Evolutionary conservation across 2,888 invertebrate species (phyloP).

Genomic region (Chrysodeixis includens): DNA sequence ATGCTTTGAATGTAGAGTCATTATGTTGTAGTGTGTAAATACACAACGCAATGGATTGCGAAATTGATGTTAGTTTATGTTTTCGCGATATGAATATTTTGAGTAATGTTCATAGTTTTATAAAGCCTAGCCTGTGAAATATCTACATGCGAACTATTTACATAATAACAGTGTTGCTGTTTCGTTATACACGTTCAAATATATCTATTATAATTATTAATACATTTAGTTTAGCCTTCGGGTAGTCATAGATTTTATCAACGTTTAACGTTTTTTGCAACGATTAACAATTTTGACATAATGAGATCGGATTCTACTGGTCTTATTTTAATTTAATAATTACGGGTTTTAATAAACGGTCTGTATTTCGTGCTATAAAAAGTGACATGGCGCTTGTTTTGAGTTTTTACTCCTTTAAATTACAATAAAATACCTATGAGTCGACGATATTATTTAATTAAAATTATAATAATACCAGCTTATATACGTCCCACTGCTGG

Average conservation of each 20-base stretch:
- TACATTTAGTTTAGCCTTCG: constrained; percentile 8
- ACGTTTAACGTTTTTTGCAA: constrained; percentile 21
- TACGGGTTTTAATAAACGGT: background rate
- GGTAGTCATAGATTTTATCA: background rate
- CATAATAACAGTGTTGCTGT: constrained; percentile 41
- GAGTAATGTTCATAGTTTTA: constrained; percentile 31
- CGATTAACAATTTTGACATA: constrained; percentile 35
- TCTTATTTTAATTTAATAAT: constrained; percentile 25
- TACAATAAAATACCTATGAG: too few relatives aligned
- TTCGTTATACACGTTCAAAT: constrained; percentile 8
- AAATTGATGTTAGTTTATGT: constrained; percentile 6
- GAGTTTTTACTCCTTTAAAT: too few relatives aligned
- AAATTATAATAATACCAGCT: too few relatives aligned
- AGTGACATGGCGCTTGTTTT: background rate
- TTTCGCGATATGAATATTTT: constrained; percentile 20
- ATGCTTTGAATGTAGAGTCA: background rate
- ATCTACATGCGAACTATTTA: constrained; percentile 30
- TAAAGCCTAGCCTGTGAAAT: constrained; percentile 10
- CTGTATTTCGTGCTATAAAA: background rate
- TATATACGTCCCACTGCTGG: too few relatives aligned
- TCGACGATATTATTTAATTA: too few relatives aligned
- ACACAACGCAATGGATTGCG: constrained; percentile 10
- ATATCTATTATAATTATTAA: background rate
- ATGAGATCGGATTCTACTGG: constrained; percentile 6
- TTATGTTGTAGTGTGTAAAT: background rate